These are phyloP conservation scores for Halocynthia aurantium DNA, from an alignment of 23 tunicate species.

Conservation along the genomic window DNA sequence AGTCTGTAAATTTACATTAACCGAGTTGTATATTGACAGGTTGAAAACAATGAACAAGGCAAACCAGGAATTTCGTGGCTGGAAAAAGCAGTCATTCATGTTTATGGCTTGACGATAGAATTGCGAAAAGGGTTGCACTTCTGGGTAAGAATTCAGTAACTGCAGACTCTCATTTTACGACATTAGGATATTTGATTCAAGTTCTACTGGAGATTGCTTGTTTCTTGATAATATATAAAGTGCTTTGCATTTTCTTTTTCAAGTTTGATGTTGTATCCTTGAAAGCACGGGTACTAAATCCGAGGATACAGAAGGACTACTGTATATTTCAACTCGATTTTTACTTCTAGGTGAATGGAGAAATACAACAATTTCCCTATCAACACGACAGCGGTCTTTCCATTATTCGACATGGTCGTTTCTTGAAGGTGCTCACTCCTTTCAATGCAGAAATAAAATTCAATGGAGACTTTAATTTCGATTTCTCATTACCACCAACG, in stretches of 20 bases:
- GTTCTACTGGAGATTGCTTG: too few relatives aligned
- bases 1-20: not conserved
- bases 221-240: too few relatives aligned
- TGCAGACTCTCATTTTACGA: too few relatives aligned
- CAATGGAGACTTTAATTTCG: constrained; percentile 39
- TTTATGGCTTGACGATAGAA: constrained; percentile 22
- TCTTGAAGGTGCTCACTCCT: constrained; percentile 20
- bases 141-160: constrained; percentile 11
- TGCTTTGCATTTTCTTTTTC: too few relatives aligned
- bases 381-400: constrained; percentile 16
- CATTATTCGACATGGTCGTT: constrained; percentile 15
- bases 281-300: not conserved
- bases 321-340: not conserved
- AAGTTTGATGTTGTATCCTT: not conserved
- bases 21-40: not conserved
- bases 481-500: constrained; percentile 22
- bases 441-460: constrained; percentile 35
- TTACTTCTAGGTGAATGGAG: constrained; percentile 25
- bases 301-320: not conserved
- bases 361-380: constrained; percentile 25
- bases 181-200: too few relatives aligned
- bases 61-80: constrained; percentile 47
- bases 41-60: constrained; percentile 42
- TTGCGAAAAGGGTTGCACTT: constrained; percentile 34
- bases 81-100: constrained; percentile 17